Percentiles rank a stretch among this genome's conserved stretches.
These are phyloP conservation scores for Trichogramma evanescens DNA, from an alignment of 2,888 invertebrate genomes.

Conservation along the genomic window DNA sequence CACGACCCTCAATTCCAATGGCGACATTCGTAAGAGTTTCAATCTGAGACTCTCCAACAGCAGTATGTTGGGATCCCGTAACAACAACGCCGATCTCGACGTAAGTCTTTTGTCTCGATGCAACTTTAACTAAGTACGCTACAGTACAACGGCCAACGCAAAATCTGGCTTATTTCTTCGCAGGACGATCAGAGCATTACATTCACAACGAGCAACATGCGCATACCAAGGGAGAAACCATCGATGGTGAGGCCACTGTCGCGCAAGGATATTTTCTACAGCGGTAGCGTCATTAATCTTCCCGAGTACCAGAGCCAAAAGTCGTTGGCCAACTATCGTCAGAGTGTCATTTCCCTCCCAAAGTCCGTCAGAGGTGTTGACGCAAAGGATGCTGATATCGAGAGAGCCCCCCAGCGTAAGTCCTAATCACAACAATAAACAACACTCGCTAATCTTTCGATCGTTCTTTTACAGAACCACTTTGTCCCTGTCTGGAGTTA, in stretches of 20 bases:
- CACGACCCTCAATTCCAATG: conserved; percentile 68
- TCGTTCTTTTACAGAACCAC: conserved; percentile 55
- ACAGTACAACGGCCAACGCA: background rate
- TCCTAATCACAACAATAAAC: conserved; percentile 27
- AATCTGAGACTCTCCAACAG: conserved; percentile 54
- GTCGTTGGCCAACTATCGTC: conserved; percentile 81
- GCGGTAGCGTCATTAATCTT: conserved; percentile 87
- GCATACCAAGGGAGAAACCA: conserved; percentile 50
- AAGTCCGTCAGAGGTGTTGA: conserved; percentile 53
- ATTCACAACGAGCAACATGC: conserved; percentile 50
- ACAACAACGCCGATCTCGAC: conserved; percentile 53
- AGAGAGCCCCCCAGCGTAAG: conserved; percentile 63
- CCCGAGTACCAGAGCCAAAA: conserved; percentile 91
- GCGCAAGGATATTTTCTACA: conserved; percentile 95
- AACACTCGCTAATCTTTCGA: background rate
- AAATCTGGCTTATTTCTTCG: conserved; percentile 19
- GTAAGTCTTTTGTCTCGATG: conserved; percentile 40
- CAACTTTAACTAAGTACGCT: background rate
- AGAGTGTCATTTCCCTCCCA: conserved; percentile 84
- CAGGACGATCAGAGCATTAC: conserved; percentile 66
- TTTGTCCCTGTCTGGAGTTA: conserved; percentile 72
- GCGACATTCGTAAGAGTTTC: conserved; percentile 61
- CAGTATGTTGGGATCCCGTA: conserved; percentile 55
- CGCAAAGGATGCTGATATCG: conserved; percentile 58
- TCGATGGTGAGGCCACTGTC: conserved; percentile 84